phyloP scores from a whole-genome alignment of 2,888 invertebrate genomes.

The Agonopterix heracliana region DNA sequence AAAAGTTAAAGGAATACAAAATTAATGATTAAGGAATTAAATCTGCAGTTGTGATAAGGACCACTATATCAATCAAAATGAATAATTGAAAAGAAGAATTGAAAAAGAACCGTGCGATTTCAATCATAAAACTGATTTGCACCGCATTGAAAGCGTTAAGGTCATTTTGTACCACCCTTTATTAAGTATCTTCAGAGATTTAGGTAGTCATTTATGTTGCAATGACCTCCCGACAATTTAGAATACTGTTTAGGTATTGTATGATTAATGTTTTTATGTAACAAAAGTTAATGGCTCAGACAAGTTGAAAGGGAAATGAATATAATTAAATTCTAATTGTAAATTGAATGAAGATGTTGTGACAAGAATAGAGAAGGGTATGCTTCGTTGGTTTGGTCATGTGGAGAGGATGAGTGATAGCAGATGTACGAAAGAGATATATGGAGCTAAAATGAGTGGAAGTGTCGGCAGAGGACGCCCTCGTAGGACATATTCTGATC shows the following conservation, averaged over 20 bases:
- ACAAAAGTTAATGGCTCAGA: too few relatives aligned
- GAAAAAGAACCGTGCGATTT: not conserved
- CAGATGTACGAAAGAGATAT: too few relatives aligned
- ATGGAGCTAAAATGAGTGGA: too few relatives aligned
- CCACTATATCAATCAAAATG: not conserved
- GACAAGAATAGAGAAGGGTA: too few relatives aligned
- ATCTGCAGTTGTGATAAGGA: not conserved
- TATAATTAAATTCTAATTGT: too few relatives aligned
- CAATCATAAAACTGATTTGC: conserved; percentile 1
- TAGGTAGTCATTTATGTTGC: conserved; percentile 15
- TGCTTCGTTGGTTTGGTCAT: too few relatives aligned
- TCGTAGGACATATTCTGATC: too few relatives aligned
- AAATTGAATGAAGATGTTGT: too few relatives aligned
- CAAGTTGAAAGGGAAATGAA: too few relatives aligned
- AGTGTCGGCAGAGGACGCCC: too few relatives aligned
- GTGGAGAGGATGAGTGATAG: too few relatives aligned
- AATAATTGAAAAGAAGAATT: not conserved
- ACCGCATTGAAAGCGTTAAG: conserved; percentile 1
- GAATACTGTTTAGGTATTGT: not conserved
- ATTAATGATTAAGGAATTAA: not conserved
- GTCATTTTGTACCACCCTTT: conserved; percentile 1
- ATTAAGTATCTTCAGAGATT: conserved; percentile 18
- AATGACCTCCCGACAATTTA: conserved; percentile 13
- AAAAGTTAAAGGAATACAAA: not conserved
- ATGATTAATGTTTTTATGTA: too few relatives aligned